A percentile compares a stretch with the other conserved stretches of the same genome.
Conservation (phyloP, 2,888 invertebrate genomes). For the Lampropteryx suffumata region DNA sequence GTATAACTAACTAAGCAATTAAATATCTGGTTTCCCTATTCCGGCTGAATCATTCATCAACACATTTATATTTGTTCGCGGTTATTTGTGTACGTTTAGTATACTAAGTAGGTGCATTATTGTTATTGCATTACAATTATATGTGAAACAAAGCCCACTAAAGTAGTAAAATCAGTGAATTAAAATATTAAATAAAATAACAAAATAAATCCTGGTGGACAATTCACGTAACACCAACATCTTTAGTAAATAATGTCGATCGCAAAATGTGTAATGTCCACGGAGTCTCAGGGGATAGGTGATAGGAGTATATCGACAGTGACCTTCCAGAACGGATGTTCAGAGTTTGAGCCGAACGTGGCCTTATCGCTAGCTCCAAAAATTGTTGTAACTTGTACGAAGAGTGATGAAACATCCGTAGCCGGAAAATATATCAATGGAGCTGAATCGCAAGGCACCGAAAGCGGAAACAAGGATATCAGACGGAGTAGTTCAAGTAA, state of each 20-base stretch:
- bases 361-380: conserved; percentile 10
- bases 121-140: too few species aligned
- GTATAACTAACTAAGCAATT: background rate
- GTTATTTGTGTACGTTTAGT: too few species aligned
- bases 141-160: too few species aligned
- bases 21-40: conserved; percentile 4
- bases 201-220: too few species aligned
- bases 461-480: conserved; percentile 40
- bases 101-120: too few species aligned
- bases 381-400: conserved; percentile 29
- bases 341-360: conserved; percentile 10
- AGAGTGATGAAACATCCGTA: conserved; percentile 37
- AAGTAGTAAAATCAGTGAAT: background rate
- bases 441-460: conserved; percentile 37
- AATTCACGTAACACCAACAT: too few species aligned
- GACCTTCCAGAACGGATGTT: conserved; percentile 12
- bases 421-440: conserved; percentile 21
- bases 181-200: too few species aligned
- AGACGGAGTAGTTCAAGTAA: conserved; percentile 33
- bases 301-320: conserved; percentile 14
- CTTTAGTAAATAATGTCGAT: conserved; percentile 13
- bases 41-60: background rate
- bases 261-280: background rate
- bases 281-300: conserved; percentile 5
- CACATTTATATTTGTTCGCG: too few species aligned